Base-by-base conservation (phyloP, 1,140 invertebrate genomes). In the Heliothis virescens region DNA sequence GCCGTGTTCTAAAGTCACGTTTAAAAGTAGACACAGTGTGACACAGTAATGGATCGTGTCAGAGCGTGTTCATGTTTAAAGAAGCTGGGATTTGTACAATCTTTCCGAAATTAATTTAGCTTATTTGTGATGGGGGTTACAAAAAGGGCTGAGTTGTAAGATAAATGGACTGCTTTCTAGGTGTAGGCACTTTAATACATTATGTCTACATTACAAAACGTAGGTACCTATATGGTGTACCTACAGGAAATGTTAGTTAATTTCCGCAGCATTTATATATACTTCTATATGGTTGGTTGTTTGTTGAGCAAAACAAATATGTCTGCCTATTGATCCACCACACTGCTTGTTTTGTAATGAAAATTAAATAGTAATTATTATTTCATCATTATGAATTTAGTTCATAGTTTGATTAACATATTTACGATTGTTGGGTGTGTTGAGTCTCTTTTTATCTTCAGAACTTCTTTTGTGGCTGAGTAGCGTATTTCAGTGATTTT, bases 71-170 rank as follows among this genome's bases (percentile, higher is more conserved):
- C 13, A 10, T 9, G 48, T 9, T 29, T 11, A n/a, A 50, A 71
- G 15, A 26, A n/a, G 9, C 1, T 52, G 13, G 16, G 41, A 48
- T 67, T 67, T 18, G 16, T 48, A 48, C 63, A 67, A 67, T 67
- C 16, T 67, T 48, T 60, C 21, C 62, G 62, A 63, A 63, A 47
- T 47, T 41, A 63, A 63, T 63, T 47, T 63, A 16, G 34, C 29
- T 41, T 63, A 16, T 63, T 63, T 63, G 29, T 16, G 34, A 41
- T 41, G 15, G 62, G 15, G 3, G 67, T 53, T 52, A 71, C 34
- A 52, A 52, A 71, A 71, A 71, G 48, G 21, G 67, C 48, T 53
- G 48, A 29, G 67, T 53, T 71, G 48, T 53, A 53, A 52, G 67
- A 71, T 71, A 53, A 52, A 71, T 71, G 48, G 11, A 21, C 9